Percentiles rank a stretch among this genome's conserved stretches.
phyloP scores from a whole-genome alignment of 2,797 vertebrate species.

The Acipenser ruthenus region DNA sequence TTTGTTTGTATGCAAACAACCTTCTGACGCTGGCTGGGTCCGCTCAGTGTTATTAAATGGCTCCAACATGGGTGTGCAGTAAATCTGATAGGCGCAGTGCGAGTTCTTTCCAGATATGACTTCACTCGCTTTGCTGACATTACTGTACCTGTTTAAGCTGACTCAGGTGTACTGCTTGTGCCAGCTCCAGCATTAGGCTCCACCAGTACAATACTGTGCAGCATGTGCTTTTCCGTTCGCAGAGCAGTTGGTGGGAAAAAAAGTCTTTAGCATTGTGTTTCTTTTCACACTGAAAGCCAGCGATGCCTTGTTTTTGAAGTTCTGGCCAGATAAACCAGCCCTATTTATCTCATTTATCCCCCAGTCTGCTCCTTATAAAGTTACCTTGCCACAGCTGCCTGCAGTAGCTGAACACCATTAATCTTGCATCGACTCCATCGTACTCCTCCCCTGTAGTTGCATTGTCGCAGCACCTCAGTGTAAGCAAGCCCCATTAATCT shows the following conservation, averaged over 20 bases:
- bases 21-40: background rate
- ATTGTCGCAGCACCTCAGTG: background rate
- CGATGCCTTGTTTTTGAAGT: background rate
- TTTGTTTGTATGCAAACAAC: constrained; percentile 13
- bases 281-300: too few species aligned
- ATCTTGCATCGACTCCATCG: background rate
- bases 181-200: too few species aligned
- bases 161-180: background rate
- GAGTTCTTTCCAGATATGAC: background rate
- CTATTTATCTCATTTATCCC: background rate
- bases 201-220: too few species aligned
- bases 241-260: too few species aligned
- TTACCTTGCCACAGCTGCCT: background rate
- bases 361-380: background rate
- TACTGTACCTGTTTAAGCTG: background rate
- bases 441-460: background rate
- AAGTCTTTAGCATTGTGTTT: too few species aligned
- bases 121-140: background rate
- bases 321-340: background rate
- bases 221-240: too few species aligned
- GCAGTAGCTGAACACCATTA: background rate
- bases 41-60: background rate
- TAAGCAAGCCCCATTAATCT: constrained; percentile 1
- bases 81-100: background rate
- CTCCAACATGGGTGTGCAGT: background rate